A percentile compares a stretch with the other conserved stretches of the same genome.
These are phyloP conservation scores for Theristicus caerulescens DNA, from an alignment of 2,113 vertebrate species.

Conservation along the genomic window DNA sequence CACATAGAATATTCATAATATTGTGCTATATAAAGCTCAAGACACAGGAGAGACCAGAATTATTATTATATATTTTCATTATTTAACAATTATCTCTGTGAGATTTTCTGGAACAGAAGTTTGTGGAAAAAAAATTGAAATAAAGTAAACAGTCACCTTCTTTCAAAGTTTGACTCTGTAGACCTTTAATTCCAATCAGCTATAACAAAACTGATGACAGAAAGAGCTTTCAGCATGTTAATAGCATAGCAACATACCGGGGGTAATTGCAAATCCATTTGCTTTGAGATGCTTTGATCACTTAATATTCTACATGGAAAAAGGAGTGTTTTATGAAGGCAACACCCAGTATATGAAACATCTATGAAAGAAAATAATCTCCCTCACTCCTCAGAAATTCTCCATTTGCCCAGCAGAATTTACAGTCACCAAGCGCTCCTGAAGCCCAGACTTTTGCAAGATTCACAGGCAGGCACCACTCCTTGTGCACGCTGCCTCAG, in stretches of 20 bases:
- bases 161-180: background rate
- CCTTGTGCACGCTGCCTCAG: background rate
- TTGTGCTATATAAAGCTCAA: constrained; percentile 1
- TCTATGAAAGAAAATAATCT: background rate
- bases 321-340: background rate
- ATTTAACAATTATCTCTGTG: background rate
- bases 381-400: background rate
- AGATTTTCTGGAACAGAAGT: background rate
- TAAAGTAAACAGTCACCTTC: background rate
- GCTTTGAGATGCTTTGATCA: background rate
- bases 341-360: background rate
- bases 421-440: background rate
- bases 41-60: background rate
- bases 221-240: background rate
- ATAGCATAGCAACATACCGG: background rate
- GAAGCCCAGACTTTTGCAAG: background rate
- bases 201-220: background rate
- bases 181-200: background rate
- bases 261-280: constrained; percentile 2
- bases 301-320: background rate
- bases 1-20: constrained; percentile 9
- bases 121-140: background rate
- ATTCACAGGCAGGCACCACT: background rate
- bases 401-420: background rate
- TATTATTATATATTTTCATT: background rate